Evolutionary conservation across 2,797 vertebrate species (phyloP), one percentile per base, ranked within the genome.

Genomic region (Xenopus petersii): DNA sequence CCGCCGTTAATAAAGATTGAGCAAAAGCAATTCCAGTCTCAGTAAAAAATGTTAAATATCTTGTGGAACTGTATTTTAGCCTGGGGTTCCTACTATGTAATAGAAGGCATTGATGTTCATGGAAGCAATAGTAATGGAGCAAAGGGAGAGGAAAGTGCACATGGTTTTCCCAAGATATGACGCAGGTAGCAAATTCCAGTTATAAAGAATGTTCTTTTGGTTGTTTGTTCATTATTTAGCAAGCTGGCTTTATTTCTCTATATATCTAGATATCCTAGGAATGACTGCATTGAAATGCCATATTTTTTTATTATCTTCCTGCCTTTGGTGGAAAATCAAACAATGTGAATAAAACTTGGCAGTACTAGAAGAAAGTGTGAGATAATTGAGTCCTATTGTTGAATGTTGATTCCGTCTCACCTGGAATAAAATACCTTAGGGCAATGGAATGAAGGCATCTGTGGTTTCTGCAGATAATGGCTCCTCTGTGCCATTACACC

Each of bases 131-230:
- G 36, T 6, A 6, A 42, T 42, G 36, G 36, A 42, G 36, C 47
- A 11, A 8, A 5, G 30, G 36, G 4, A 49, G 49, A 65, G 67
- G 49, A 65, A 58, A 47, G 17, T 47, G 73, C 48, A 58, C 15
- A 24, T 24, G 74, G 16, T 49, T 15, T 21, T 65, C 17, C 13
- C 60, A 60, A 67, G 30, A 48, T 67, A 47, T 77, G 75, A 77
- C 75, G 75, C 75, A 72, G 30, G 58, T 72, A 58, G 70, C 58
- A 67, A 60, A 77, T 71, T 77, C 75, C 70, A 62, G 21, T 12
- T 7, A 51, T 30, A 49, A 13, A 64, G 61, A 21, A 61, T 72
- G 58, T 55, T 54, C 71, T 49, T 68, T 68, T 12, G 33, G 47
- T 72, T 67, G 55, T 66, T 77, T 67, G 47, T 30, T 67, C 15